Evolutionary conservation across 2,113 vertebrate genomes (phyloP), one percentile per base, ranked within the genome.

Genomic region (Crotalus tigris): DNA sequence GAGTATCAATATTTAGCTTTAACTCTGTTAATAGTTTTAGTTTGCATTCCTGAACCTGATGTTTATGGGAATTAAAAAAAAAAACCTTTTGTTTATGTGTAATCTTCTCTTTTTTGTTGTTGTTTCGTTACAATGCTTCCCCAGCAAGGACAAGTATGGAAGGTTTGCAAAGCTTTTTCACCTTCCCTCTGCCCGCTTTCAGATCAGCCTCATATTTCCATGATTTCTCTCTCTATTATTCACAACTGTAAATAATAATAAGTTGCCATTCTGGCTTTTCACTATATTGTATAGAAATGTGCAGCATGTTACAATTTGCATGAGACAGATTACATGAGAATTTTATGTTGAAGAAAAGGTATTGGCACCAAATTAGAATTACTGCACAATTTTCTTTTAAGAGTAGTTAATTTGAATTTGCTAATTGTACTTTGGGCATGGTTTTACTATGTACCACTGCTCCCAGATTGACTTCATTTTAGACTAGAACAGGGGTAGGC

Each of bases 131-230:
- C 99, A 99, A 99, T 99, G 99, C 99, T 99, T 99, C 98, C 99
- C 98, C 99, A 99, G 99, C 99, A 99, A 99, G 99, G 99, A 99
- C 99, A 99, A 99, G 99, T 99, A 99, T 99, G 99, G 99, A 99
- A 99, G 99, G 99, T 99, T 99, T 99, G 99, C 99, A 99, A 99
- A 99, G 98, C 99, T 99, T 99, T 93, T 99, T 99, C 98, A 99
- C 99, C 99, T 99, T 99, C 99, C 99, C 98, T 98, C 98, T 99
- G 98, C 99, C 98, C 97, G 97, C 98, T 98, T 98, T 98, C 97
- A 98, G 97, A 97, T 97, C 98, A 96, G 97, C 97, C 97, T 98
- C 98, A 98, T 98, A 97, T 95, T 81, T 98, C 97, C 98, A 98
- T 99, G 97, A 98, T 97, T 98, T 98, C 97, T 98, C 97, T 98